phyloP scores from a whole-genome alignment of 2,888 invertebrate genomes.

The Dasysyrphus tricinctus region DNA sequence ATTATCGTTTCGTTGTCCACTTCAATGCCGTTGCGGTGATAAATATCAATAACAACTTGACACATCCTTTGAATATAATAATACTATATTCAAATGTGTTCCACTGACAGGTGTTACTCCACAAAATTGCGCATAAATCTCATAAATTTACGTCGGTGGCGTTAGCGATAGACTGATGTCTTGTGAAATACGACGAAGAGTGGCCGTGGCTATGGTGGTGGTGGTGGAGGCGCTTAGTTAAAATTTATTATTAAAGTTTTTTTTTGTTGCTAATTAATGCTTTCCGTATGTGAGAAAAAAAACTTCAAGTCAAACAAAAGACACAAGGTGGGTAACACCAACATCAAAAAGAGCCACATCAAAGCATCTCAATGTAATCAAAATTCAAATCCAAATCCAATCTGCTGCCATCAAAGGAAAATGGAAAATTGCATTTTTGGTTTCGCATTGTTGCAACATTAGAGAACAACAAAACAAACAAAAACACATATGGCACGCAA shows the following conservation, averaged over 20 bases:
- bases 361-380: conserved; percentile 43
- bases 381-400: conserved; percentile 43
- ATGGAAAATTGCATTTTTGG: conserved; percentile 65
- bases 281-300: conserved; percentile 65
- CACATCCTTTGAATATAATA: conserved; percentile 34
- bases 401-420: conserved; percentile 52
- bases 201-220: not conserved
- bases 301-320: conserved; percentile 49
- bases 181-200: conserved; percentile 45
- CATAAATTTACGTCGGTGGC: conserved; percentile 44
- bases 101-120: conserved; percentile 54
- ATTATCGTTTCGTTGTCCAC: not conserved
- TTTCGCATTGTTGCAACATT: conserved; percentile 68
- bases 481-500: conserved; percentile 5
- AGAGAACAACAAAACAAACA: conserved; percentile 3
- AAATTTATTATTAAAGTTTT: conserved; percentile 59
- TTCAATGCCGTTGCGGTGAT: conserved; percentile 46
- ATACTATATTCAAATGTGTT: conserved; percentile 30
- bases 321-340: conserved; percentile 36
- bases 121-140: conserved; percentile 38
- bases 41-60: conserved; percentile 40
- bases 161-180: conserved; percentile 13
- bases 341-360: conserved; percentile 12
- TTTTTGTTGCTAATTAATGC: conserved; percentile 61
- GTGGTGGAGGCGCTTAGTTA: conserved; percentile 25